Conservation (phyloP, 2,113 vertebrate species). For the Marcusenius ussheri region DNA sequence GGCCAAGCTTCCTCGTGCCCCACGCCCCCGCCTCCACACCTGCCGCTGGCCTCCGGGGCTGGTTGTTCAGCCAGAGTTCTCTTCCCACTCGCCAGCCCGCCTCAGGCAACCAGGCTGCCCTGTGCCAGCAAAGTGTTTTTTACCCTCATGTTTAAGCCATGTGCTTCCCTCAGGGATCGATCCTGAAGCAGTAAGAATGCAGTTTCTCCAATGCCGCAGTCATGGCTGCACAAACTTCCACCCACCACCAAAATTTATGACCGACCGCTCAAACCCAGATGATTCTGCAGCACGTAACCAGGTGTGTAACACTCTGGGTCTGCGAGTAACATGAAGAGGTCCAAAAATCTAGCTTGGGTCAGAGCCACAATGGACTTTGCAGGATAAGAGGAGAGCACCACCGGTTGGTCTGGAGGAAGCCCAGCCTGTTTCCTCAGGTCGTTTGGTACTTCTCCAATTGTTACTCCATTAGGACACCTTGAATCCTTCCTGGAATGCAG, state of each 20-base stretch:
- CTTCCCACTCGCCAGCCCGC: not conserved
- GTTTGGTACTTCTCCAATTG: not conserved
- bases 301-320: not conserved
- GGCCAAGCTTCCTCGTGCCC: conserved; percentile 9
- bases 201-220: not conserved
- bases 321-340: not conserved
- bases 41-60: not conserved
- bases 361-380: not conserved
- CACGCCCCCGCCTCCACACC: not conserved
- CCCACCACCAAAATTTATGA: not conserved
- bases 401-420: not conserved
- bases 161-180: not conserved
- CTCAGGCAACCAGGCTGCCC: conserved; percentile 7
- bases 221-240: not conserved
- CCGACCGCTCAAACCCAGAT: not conserved
- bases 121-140: not conserved
- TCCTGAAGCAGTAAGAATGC: not conserved
- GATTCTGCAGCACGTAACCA: not conserved
- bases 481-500: not conserved
- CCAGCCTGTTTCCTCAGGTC: not conserved
- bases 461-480: not conserved
- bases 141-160: not conserved
- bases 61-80: too few species aligned
- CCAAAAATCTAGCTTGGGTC: not conserved
- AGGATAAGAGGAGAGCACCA: not conserved